Evolutionary conservation across 2,888 invertebrate genomes (phyloP).

Genomic region (Syritta pipiens): DNA sequence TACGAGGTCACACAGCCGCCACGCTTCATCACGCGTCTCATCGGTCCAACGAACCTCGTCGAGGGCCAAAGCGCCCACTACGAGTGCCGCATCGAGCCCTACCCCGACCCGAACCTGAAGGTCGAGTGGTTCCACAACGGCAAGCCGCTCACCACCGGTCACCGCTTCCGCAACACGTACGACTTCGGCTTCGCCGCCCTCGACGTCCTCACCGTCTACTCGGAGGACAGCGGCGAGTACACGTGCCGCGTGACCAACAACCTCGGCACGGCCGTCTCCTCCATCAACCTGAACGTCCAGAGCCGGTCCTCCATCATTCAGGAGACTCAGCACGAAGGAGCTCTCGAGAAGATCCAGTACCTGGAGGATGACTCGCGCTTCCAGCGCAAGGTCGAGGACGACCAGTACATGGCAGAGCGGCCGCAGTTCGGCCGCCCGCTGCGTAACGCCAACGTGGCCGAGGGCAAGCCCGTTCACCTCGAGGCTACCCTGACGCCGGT

Average conservation of each 20-base stretch:
- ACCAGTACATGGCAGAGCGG: slow-evolving; percentile 88
- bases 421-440: slow-evolving; percentile 94
- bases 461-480: slow-evolving; percentile 93
- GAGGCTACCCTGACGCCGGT: slow-evolving; percentile 97
- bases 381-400: slow-evolving; percentile 86
- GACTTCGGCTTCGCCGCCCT: slow-evolving; percentile 98
- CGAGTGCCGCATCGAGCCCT: slow-evolving; percentile 95
- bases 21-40: slow-evolving; percentile 90
- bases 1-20: slow-evolving; percentile 90
- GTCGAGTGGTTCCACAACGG: slow-evolving; percentile 97
- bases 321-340: slow-evolving; percentile 95
- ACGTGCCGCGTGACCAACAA: slow-evolving; percentile 92
- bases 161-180: slow-evolving; percentile 94
- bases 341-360: slow-evolving; percentile 93
- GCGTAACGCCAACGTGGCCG: slow-evolving; percentile 90
- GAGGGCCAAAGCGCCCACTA: slow-evolving; percentile 96
- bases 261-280: slow-evolving; percentile 90
- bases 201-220: slow-evolving; percentile 95
- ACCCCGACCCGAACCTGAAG: slow-evolving; percentile 92
- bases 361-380: slow-evolving; percentile 92
- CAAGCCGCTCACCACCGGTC: slow-evolving; percentile 91
- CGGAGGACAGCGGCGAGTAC: slow-evolving; percentile 96
- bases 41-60: slow-evolving; percentile 90
- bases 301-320: slow-evolving; percentile 91
- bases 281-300: slow-evolving; percentile 89